Percentiles rank a stretch among this genome's conserved stretches.
These are phyloP conservation scores for Eristalinus aeneus DNA, from an alignment of 2,888 invertebrate species.

Conservation along the genomic window DNA sequence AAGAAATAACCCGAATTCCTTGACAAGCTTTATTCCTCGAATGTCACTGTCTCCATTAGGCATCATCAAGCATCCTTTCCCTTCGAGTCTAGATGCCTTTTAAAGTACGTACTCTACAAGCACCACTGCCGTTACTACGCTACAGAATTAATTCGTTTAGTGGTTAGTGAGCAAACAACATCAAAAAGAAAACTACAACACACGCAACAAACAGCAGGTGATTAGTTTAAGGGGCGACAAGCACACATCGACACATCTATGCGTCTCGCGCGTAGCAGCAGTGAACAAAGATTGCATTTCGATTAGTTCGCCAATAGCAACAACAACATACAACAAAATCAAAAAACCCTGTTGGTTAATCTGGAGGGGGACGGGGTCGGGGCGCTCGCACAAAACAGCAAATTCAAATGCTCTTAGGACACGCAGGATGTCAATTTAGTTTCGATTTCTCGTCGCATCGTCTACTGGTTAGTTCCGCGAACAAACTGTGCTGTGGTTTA, in stretches of 20 bases:
- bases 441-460: background rate
- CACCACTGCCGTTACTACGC: background rate
- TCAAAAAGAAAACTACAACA: slow-evolving; percentile 39
- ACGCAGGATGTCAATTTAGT: slow-evolving; percentile 48
- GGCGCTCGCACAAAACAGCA: slow-evolving; percentile 24
- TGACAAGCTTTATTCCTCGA: too few relatives aligned
- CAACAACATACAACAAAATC: background rate
- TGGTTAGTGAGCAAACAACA: slow-evolving; percentile 40
- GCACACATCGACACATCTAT: background rate
- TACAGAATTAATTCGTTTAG: slow-evolving; percentile 19
- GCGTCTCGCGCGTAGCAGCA: background rate
- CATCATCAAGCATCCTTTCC: too few relatives aligned
- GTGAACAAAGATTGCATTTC: background rate
- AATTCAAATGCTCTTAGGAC: slow-evolving; percentile 66
- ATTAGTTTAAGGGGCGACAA: background rate
- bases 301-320: background rate
- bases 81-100: too few relatives aligned
- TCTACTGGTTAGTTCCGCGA: slow-evolving; percentile 23
- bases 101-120: background rate
- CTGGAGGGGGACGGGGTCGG: background rate
- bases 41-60: too few relatives aligned
- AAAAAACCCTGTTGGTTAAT: too few relatives aligned
- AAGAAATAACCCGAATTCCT: too few relatives aligned
- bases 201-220: slow-evolving; percentile 50
- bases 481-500: slow-evolving; percentile 25